A percentile compares a stretch with the other conserved stretches of the same genome.
These are phyloP conservation scores for Iguana delicatissima DNA, from an alignment of 2,797 vertebrate species.

Conservation along the genomic window DNA sequence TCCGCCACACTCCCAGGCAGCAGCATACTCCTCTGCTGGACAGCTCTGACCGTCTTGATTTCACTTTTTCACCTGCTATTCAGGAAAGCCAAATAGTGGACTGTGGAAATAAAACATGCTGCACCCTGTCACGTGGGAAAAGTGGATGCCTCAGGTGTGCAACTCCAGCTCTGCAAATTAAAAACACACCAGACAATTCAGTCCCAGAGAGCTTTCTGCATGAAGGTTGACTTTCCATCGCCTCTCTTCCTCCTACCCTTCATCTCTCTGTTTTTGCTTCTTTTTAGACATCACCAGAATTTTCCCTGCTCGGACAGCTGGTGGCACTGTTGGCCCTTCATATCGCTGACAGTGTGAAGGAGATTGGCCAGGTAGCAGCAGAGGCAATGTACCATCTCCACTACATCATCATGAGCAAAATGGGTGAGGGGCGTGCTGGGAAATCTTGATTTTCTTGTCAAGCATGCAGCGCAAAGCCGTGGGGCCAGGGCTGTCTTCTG, in stretches of 20 bases:
- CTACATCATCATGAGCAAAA: conserved; percentile 23
- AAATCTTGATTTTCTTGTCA: neutral
- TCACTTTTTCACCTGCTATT: neutral
- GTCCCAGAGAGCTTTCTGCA: neutral
- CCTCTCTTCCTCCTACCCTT: too few relatives aligned
- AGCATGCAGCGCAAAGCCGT: rapidly evolving
- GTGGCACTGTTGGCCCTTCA: neutral
- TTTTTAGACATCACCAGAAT: neutral
- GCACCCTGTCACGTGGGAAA: neutral
- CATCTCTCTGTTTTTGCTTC: neutral
- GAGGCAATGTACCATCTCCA: conserved; percentile 28
- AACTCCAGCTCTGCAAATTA: neutral
- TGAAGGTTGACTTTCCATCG: neutral
- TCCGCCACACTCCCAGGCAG: too few relatives aligned
- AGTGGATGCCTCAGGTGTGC: neutral
- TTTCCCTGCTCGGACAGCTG: conserved; percentile 18
- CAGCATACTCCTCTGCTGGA: too few relatives aligned
- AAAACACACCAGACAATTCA: neutral
- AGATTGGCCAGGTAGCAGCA: neutral
- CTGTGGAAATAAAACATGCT: neutral
- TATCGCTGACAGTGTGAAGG: neutral
- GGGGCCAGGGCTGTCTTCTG: neutral
- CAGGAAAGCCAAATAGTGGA: neutral
- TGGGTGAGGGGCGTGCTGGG: conserved; percentile 15
- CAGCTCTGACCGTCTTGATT: neutral